Percentiles rank a stretch among this genome's conserved stretches.
Evolutionary conservation across 2,888 invertebrate genomes (phyloP).

Genomic region (Artemia sinica): DNA sequence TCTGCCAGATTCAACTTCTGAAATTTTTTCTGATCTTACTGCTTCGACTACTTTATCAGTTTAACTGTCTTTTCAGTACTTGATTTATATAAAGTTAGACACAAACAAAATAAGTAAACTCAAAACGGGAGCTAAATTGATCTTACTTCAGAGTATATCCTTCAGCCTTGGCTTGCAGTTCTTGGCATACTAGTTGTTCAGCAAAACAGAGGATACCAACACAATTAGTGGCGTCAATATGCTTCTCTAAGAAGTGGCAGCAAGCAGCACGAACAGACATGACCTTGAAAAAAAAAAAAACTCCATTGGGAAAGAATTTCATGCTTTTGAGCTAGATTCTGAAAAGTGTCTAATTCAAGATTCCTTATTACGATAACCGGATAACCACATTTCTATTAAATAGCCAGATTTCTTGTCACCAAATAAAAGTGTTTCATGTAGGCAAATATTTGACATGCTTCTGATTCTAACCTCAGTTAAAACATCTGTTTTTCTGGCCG

Average conservation of each 20-base stretch:
- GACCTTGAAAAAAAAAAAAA: neutral
- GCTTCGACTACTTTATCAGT: neutral
- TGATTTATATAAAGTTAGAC: neutral
- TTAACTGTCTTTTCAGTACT: neutral
- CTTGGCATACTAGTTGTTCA: constrained; percentile 35
- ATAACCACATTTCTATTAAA: no score
- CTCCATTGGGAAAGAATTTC: no score
- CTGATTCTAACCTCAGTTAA: no score
- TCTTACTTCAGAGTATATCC: constrained; percentile 32
- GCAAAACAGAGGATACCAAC: constrained; percentile 38
- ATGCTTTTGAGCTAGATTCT: no score
- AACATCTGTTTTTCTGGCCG: no score
- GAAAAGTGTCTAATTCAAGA: no score
- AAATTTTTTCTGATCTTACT: no score
- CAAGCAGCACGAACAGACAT: constrained; percentile 34
- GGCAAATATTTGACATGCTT: no score
- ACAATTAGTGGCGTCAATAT: constrained; percentile 36
- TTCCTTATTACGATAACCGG: no score
- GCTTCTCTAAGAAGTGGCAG: constrained; percentile 33
- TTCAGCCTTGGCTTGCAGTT: constrained; percentile 34
- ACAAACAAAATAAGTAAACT: constrained; percentile 2
- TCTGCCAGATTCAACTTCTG: no score
- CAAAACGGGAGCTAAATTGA: constrained; percentile 19
- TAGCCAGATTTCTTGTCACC: no score
- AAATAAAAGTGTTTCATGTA: no score